These are phyloP conservation scores for Ochotona curzoniae DNA, from an alignment of 2,113 vertebrate genomes.

Conservation along the genomic window DNA sequence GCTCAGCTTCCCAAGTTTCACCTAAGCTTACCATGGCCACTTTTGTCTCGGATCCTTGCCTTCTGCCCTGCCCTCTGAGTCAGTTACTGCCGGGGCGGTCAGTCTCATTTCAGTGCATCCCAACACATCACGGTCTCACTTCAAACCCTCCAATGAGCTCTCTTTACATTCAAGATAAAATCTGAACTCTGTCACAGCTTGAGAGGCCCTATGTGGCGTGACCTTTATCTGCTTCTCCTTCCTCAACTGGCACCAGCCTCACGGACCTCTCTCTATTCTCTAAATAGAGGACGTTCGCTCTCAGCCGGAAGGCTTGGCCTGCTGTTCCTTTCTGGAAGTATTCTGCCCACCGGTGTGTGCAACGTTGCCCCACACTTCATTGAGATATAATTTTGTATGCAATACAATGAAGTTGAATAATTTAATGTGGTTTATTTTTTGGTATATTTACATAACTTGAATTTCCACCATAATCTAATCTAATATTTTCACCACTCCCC, in stretches of 20 bases:
- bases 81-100: background rate
- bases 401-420: background rate
- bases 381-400: background rate
- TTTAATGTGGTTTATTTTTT: background rate
- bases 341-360: background rate
- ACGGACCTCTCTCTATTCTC: background rate
- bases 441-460: background rate
- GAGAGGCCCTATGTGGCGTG: background rate
- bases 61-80: background rate
- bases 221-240: background rate
- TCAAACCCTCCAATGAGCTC: background rate
- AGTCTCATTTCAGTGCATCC: background rate
- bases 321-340: background rate
- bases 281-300: background rate
- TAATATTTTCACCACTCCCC: background rate
- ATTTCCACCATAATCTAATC: background rate
- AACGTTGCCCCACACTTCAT: background rate
- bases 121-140: background rate
- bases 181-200: background rate
- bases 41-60: background rate
- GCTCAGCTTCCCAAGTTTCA: background rate
- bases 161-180: background rate
- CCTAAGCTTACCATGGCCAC: background rate
- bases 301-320: background rate
- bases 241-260: background rate